Conservation (phyloP, 2,888 invertebrate genomes). For the Beris chalybata region DNA sequence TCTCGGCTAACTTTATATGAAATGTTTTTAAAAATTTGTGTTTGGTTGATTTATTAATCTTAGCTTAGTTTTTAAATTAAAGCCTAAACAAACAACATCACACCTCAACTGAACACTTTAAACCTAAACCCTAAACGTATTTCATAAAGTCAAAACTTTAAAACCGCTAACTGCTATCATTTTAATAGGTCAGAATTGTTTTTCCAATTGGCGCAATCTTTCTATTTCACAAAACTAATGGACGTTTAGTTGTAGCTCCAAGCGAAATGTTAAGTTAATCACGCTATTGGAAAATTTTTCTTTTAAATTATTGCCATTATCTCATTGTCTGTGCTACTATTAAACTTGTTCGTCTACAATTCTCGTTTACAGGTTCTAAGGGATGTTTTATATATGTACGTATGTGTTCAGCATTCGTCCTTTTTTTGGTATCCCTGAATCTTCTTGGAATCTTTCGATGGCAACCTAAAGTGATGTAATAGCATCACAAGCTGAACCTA, state of each 20-base stretch:
- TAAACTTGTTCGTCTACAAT: slow-evolving; percentile 11
- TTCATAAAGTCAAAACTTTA: neutral
- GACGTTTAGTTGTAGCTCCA: slow-evolving; percentile 4
- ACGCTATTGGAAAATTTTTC: slow-evolving; percentile 14
- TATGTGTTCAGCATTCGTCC: neutral
- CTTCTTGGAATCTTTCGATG: neutral
- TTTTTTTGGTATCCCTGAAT: slow-evolving; percentile 11
- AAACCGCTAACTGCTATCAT: neutral
- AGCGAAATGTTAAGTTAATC: slow-evolving; percentile 17
- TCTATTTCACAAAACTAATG: neutral
- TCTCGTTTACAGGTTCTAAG: slow-evolving; percentile 10
- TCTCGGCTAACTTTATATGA: too few species aligned
- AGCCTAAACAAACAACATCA: too few species aligned
- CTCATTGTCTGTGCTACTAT: slow-evolving; percentile 17
- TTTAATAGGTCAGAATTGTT: neutral
- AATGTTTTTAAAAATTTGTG: too few species aligned
- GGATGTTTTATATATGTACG: too few species aligned
- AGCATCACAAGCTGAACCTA: slow-evolving; percentile 9
- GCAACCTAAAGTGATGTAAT: slow-evolving; percentile 14
- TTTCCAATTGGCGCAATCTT: neutral
- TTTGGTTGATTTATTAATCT: too few species aligned
- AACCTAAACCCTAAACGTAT: too few species aligned
- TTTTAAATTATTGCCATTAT: slow-evolving; percentile 15
- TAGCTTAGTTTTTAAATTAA: too few species aligned
- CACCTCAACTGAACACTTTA: too few species aligned